Percentiles rank a stretch among this genome's conserved stretches.
phyloP scores from a whole-genome alignment of 2,797 vertebrate species.

The Platyrinchus mystaceus region DNA sequence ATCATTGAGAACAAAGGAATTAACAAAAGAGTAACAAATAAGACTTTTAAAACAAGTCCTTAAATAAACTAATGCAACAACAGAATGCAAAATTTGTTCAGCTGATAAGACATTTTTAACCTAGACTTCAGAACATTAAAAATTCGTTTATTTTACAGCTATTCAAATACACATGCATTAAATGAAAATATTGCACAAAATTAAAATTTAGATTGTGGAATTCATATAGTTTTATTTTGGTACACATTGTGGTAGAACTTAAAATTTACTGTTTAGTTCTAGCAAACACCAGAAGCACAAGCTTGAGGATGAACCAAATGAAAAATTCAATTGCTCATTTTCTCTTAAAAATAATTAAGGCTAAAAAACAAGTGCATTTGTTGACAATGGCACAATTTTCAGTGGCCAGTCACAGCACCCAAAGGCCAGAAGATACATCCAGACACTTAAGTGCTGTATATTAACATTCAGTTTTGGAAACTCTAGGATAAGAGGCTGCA shows the following conservation, averaged over 20 bases:
- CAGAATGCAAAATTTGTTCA: slow-evolving; percentile 86
- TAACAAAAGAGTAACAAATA: slow-evolving; percentile 74
- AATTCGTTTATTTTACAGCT: slow-evolving; percentile 84
- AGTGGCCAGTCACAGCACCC: slow-evolving; percentile 74
- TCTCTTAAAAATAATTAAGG: slow-evolving; percentile 87
- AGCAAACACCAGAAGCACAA: slow-evolving; percentile 74
- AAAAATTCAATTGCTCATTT: slow-evolving; percentile 70
- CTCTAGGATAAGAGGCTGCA: slow-evolving; percentile 38
- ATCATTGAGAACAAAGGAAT: slow-evolving; percentile 68
- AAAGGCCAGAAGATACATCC: slow-evolving; percentile 65
- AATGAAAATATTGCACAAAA: slow-evolving; percentile 97
- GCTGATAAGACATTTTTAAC: slow-evolving; percentile 77
- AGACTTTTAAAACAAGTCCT: slow-evolving; percentile 99
- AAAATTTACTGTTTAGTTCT: slow-evolving; percentile 67
- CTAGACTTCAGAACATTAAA: slow-evolving; percentile 83
- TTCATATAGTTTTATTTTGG: slow-evolving; percentile 69
- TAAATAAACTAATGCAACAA: slow-evolving; percentile 84
- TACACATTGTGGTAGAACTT: slow-evolving; percentile 75
- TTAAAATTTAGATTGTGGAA: slow-evolving; percentile 79
- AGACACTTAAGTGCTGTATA: slow-evolving; percentile 75
- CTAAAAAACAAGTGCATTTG: slow-evolving; percentile 87
- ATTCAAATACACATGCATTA: slow-evolving; percentile 91
- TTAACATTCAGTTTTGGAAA: slow-evolving; percentile 71
- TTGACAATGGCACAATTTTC: slow-evolving; percentile 87
- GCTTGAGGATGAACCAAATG: slow-evolving; percentile 70